Evolutionary conservation across 2,113 vertebrate species (phyloP).

Genomic region (Antechinus flavipes): DNA sequence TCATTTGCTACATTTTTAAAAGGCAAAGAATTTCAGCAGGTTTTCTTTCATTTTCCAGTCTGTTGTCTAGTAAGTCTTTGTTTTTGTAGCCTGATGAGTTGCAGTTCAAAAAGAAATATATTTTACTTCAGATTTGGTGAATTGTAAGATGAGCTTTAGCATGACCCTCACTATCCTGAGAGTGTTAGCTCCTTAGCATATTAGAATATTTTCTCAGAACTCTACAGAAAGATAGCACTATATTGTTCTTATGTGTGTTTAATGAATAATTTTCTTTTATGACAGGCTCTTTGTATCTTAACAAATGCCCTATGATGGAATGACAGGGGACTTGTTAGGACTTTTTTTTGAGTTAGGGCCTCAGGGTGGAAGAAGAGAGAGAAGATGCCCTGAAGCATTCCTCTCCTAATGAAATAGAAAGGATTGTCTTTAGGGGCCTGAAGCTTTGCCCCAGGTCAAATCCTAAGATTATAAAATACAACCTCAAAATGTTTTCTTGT

Average conservation of each 20-base stretch:
- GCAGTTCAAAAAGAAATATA: neutral
- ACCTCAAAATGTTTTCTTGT: constrained; percentile 36
- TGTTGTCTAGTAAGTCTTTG: neutral
- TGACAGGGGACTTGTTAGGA: neutral
- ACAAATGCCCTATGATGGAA: constrained; percentile 24
- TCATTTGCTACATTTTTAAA: neutral
- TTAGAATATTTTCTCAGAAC: constrained; percentile 22
- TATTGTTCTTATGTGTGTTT: constrained; percentile 20
- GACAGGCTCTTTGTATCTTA: neutral
- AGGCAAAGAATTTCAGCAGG: neutral
- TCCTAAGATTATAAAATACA: constrained; percentile 42
- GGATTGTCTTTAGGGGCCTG: constrained; percentile 34
- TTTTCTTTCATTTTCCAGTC: neutral
- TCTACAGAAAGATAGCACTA: constrained; percentile 21
- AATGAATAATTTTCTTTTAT: constrained; percentile 39
- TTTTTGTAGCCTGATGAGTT: neutral
- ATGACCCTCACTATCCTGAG: neutral
- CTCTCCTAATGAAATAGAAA: constrained; percentile 33
- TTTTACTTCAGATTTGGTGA: neutral
- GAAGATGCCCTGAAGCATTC: constrained; percentile 2
- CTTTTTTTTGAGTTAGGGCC: constrained; percentile 32
- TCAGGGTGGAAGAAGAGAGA: constrained; percentile 49
- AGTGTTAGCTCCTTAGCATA: neutral
- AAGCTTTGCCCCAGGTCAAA: constrained; percentile 16
- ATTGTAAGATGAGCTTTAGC: neutral